Base-by-base conservation (phyloP, 2,888 invertebrate species). In the Diarsia dahlii region DNA sequence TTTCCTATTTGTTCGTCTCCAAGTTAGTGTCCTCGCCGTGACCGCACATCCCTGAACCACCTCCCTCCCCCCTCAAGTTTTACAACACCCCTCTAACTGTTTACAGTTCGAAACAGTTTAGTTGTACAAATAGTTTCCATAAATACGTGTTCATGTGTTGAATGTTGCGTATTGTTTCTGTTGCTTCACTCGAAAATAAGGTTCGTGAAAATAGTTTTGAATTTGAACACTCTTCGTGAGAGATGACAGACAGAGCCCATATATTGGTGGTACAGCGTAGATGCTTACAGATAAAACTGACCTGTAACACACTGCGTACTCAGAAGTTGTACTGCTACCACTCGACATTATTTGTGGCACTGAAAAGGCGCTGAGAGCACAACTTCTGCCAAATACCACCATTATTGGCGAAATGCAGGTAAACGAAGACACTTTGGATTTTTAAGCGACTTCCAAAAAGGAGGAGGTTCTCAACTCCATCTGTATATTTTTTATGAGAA, bases 21-120 rank as follows among this genome's bases (percentile, higher is more conserved):
- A 28, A 60, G 63, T 45, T n/a, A 58, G 34, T n/a, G n/a, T 54
- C 50, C 20, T 68, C 68, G 23, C 48, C 45, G 64, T 23, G 64
- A 46, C 52, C 65, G 5, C 58, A 52, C 23, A 13, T 13, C 62
- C 62, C 46, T 23, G 20, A 10, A n/a, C 45, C 18, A n/a, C n/a
- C 45, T n/a, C 15, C 28, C 45, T 15, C 48, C n/a, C 20, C 65
- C 3, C 23, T 45, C 9, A 34, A 58, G 50, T 46, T 77, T 13
- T 13, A 15, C 23, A 6, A 20, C 45, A 67, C n/a, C 15, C 13
- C n/a, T 18, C 18, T 18, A 13, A 28, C 50, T 50, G 10, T 60
- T 34, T 39, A 67, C 15, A 4, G n/a, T 9, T 63, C 20, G 23
- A 13, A 60, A 18, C 50, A 58, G 39, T 28, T 20, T 2, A 52